phyloP scores from a whole-genome alignment of 2,113 vertebrate genomes.

The Gymnarchus niloticus region DNA sequence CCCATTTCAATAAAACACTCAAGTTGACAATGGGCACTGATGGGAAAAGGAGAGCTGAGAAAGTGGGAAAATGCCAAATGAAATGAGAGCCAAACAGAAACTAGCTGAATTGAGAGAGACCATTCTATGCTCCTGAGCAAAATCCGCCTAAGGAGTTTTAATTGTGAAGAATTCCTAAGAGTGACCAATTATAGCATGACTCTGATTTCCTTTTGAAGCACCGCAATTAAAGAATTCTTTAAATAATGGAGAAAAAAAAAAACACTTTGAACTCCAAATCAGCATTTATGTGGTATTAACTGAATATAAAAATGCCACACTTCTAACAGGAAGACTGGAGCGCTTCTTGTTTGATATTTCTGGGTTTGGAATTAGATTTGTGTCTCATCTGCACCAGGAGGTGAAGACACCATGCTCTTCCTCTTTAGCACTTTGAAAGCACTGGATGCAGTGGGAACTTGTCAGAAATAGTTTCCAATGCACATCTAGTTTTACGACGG shows the following conservation, averaged over 20 bases:
- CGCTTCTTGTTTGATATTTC: not conserved
- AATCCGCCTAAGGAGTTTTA: conserved; percentile 44
- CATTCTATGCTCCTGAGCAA: too few species aligned
- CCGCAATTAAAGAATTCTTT: conserved; percentile 51
- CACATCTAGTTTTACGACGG: not conserved
- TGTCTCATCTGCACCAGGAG: not conserved
- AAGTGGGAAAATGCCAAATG: not conserved
- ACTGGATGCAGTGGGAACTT: not conserved
- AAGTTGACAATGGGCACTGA: not conserved
- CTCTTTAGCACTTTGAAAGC: not conserved
- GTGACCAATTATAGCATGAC: conserved; percentile 47
- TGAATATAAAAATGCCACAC: not conserved
- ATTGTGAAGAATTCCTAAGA: conserved; percentile 45
- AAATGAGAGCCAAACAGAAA: not conserved
- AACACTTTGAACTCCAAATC: not conserved
- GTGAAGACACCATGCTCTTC: not conserved
- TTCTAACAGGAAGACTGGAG: not conserved
- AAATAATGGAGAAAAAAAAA: conserved; percentile 47
- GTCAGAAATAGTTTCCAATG: not conserved
- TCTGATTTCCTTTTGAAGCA: conserved; percentile 46
- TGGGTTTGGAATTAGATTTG: not conserved
- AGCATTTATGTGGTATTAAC: not conserved
- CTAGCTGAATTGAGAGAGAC: not conserved
- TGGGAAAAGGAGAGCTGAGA: not conserved
- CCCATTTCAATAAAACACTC: not conserved